These are phyloP conservation scores for Leucoma salicis DNA, from an alignment of 2,888 invertebrate species.

Conservation along the genomic window DNA sequence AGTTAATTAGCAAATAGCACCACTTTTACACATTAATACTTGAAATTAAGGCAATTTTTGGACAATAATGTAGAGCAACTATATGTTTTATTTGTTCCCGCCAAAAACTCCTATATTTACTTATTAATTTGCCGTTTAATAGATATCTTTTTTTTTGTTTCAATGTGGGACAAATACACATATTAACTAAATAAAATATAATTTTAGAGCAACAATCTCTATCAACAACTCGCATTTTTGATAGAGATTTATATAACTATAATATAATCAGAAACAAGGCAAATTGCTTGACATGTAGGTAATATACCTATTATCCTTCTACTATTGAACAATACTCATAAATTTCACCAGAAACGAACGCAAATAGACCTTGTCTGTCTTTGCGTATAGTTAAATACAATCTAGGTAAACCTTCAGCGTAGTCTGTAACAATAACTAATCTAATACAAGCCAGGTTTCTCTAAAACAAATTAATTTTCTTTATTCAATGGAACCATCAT, in stretches of 20 bases:
- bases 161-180: conserved; percentile 1
- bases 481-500: conserved; percentile 34
- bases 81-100: too few relatives aligned
- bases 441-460: conserved; percentile 22
- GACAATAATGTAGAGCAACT: too few relatives aligned
- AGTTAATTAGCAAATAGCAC: too few relatives aligned
- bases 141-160: conserved; percentile 1
- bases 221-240: too few relatives aligned
- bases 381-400: conserved; percentile 10
- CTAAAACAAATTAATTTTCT: conserved; percentile 28
- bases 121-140: conserved; percentile 8
- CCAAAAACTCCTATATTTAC: conserved; percentile 13
- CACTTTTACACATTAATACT: too few relatives aligned
- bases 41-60: too few relatives aligned
- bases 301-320: conserved; percentile 14
- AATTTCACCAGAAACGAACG: conserved; percentile 21
- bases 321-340: conserved; percentile 12
- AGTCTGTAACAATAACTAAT: conserved; percentile 16
- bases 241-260: neutral
- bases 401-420: conserved; percentile 1
- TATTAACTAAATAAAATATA: neutral
- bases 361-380: conserved; percentile 18
- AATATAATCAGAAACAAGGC: conserved; percentile 11
- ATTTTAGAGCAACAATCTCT: too few relatives aligned
- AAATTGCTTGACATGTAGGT: conserved; percentile 8